Percentiles rank a stretch among this genome's conserved stretches.
Evolutionary conservation across 2,797 vertebrate genomes (phyloP).

Genomic region (Chaunax sp.): DNA sequence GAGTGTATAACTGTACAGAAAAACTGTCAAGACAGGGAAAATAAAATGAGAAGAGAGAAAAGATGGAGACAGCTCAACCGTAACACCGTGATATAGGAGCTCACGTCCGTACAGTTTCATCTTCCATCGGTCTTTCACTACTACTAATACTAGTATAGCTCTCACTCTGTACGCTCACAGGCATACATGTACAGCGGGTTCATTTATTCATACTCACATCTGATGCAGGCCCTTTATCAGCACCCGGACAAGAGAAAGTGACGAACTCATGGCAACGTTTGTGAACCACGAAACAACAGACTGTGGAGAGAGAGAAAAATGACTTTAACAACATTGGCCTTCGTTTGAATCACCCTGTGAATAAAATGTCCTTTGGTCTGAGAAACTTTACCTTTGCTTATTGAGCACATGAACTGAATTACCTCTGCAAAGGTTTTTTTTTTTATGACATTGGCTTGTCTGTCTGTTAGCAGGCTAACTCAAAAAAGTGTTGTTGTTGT

Average conservation of each 20-base stretch:
- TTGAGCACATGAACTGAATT: background rate
- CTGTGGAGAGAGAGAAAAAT: slow-evolving; percentile 74
- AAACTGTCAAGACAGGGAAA: slow-evolving; percentile 14
- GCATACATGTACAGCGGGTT: background rate
- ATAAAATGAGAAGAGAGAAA: slow-evolving; percentile 21
- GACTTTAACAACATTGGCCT: background rate
- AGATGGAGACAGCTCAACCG: slow-evolving; percentile 25
- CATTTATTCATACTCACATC: slow-evolving; percentile 87
- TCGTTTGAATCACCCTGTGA: background rate
- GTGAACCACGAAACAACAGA: slow-evolving; percentile 98
- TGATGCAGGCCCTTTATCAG: slow-evolving; percentile 94
- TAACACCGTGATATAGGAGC: background rate
- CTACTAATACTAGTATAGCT: background rate
- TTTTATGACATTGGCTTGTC: too few species aligned
- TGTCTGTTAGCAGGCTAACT: too few species aligned
- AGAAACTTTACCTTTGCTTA: background rate
- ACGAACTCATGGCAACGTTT: slow-evolving; percentile 98
- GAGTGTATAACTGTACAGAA: background rate
- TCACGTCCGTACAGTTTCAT: background rate
- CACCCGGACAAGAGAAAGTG: slow-evolving; percentile 95
- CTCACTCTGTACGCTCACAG: background rate
- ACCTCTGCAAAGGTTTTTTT: too few species aligned
- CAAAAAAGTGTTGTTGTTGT: too few species aligned
- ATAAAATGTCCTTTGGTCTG: background rate
- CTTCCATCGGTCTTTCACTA: background rate